Conservation (phyloP, 2,888 invertebrate species). For the Drosophila hawaiiensis region DNA sequence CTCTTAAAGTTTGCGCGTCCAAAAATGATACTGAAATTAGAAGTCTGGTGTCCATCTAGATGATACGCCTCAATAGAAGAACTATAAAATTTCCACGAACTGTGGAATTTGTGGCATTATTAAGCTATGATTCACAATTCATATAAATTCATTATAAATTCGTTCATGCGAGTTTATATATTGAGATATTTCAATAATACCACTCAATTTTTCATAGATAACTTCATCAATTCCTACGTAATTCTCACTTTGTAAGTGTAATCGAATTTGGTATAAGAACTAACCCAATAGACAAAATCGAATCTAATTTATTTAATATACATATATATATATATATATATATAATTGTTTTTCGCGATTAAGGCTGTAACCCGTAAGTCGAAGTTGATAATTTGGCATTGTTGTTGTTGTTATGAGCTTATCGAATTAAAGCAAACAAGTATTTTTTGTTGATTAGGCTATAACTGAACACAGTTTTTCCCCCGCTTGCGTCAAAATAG, state of each 20-base stretch:
- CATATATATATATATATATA: not conserved
- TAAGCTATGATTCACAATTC: not conserved
- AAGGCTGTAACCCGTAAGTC: not conserved
- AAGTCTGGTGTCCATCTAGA: not conserved
- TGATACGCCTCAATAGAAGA: not conserved
- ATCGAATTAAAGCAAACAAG: not conserved
- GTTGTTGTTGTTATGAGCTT: constrained; percentile 9
- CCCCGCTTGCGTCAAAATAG: not conserved
- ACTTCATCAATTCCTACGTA: not conserved
- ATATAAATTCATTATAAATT: not conserved
- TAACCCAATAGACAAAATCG: not conserved
- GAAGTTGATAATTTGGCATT: not conserved
- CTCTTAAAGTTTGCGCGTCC: not conserved
- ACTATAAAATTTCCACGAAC: not conserved
- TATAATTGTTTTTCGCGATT: not conserved
- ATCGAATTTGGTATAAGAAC: not conserved
- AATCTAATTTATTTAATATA: not conserved
- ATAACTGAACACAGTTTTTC: not conserved
- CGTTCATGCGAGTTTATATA: not conserved
- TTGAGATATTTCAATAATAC: no score
- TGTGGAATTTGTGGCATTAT: not conserved
- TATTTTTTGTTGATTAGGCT: not conserved
- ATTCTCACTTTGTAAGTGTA: not conserved
- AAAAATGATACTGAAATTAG: not conserved
- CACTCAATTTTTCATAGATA: not conserved